These are phyloP conservation scores for Odontocolon sp. DNA, from an alignment of 2,888 invertebrate species.

Conservation along the genomic window DNA sequence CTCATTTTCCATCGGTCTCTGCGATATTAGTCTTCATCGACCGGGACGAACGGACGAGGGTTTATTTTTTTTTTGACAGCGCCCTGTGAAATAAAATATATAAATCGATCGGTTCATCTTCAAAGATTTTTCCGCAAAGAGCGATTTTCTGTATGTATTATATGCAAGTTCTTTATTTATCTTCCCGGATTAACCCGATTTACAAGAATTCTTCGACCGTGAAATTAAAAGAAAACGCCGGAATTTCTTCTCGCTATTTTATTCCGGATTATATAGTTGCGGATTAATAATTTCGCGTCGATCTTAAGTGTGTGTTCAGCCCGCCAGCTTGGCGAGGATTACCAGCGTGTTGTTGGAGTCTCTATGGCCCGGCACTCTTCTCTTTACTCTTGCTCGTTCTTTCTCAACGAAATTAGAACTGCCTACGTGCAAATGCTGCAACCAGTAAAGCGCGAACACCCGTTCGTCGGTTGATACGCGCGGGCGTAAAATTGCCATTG, in stretches of 20 bases:
- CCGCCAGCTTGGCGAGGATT: background rate
- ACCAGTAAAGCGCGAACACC: constrained; percentile 8
- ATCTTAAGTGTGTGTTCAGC: background rate
- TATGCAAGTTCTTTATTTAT: background rate
- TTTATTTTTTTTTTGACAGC: constrained; percentile 24
- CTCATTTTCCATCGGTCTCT: constrained; percentile 55
- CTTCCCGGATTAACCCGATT: background rate
- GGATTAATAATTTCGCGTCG: background rate
- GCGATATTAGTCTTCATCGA: constrained; percentile 60
- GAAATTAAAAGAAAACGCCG: background rate
- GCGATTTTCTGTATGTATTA: background rate
- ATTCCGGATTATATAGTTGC: background rate
- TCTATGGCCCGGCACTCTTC: constrained; percentile 23
- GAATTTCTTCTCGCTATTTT: background rate
- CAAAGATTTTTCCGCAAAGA: background rate
- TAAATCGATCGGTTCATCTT: constrained; percentile 40
- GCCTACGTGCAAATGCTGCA: constrained; percentile 46
- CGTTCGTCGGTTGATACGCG: constrained; percentile 19
- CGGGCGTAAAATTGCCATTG: constrained; percentile 33
- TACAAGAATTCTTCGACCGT: background rate
- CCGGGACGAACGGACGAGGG: constrained; percentile 35
- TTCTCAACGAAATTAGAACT: constrained; percentile 60
- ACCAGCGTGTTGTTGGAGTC: constrained; percentile 24
- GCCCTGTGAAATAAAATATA: constrained; percentile 17
- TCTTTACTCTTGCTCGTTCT: constrained; percentile 39